Conservation (phyloP, 2,113 vertebrate genomes). For the Hemiprocne comata region DNA sequence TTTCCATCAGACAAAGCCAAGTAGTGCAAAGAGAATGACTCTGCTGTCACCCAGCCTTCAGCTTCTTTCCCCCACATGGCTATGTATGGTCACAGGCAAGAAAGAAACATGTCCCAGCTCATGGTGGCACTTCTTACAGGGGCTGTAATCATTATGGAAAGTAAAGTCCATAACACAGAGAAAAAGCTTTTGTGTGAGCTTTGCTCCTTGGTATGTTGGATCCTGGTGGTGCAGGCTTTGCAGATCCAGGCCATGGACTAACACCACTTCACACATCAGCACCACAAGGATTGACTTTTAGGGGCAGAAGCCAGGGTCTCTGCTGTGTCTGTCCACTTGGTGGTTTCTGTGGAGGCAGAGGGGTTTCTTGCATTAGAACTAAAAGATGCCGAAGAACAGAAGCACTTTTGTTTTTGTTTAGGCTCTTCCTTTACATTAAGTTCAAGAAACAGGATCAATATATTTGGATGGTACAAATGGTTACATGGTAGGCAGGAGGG, state of each 20-base stretch:
- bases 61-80: background rate
- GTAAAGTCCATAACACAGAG: background rate
- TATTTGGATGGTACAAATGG: background rate
- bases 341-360: background rate
- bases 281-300: background rate
- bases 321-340: background rate
- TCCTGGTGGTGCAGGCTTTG: background rate
- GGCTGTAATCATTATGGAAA: background rate
- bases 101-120: background rate
- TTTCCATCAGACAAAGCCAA: background rate
- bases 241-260: background rate
- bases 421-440: background rate
- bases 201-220: background rate
- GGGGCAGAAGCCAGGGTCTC: background rate
- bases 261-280: background rate
- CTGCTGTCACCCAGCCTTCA: background rate
- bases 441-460: background rate
- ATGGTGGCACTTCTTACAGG: background rate
- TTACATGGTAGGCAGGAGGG: background rate
- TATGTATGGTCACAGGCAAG: background rate
- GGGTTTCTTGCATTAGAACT: background rate
- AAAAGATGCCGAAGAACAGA: rapidly evolving
- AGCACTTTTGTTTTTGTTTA: background rate
- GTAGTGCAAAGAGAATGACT: background rate
- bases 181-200: background rate